phyloP scores from a whole-genome alignment of 1,140 invertebrate species.

The Oreohelix idahoensis region DNA sequence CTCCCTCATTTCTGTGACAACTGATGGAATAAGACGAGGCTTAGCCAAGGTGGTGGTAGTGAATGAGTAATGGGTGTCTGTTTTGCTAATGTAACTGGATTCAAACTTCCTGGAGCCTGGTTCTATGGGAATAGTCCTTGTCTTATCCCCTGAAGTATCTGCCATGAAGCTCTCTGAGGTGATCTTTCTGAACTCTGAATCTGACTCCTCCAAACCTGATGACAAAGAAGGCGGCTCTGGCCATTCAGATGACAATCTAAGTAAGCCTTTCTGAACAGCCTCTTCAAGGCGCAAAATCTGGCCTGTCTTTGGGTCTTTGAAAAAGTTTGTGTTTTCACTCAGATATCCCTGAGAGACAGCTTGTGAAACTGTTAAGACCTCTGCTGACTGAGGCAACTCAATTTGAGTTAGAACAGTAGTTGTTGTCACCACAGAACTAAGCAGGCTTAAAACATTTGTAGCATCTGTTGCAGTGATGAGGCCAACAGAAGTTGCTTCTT shows the following conservation, averaged over 20 bases:
- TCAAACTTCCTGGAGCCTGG: conserved; percentile 51
- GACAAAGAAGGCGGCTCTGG: conserved; percentile 83
- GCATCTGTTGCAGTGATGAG: conserved; percentile 65
- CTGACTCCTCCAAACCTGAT: conserved; percentile 61
- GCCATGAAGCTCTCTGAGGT: conserved; percentile 44
- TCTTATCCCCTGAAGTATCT: conserved; percentile 42
- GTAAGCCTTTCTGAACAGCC: conserved; percentile 84
- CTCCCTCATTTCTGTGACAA: conserved; percentile 63
- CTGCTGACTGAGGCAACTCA: conserved; percentile 49
- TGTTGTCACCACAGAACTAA: conserved; percentile 66
- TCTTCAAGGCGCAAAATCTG: conserved; percentile 84
- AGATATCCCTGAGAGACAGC: conserved; percentile 85
- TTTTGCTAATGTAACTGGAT: conserved; percentile 60
- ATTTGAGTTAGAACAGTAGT: conserved; percentile 66
- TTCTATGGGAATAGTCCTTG: conserved; percentile 44
- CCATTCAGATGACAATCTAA: conserved; percentile 85
- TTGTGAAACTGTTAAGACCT: conserved; percentile 82
- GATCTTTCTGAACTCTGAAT: conserved; percentile 23
- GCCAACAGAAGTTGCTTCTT: conserved; percentile 64
- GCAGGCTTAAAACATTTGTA: conserved; percentile 58
- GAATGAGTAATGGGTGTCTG: conserved; percentile 63
- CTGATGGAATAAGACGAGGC: conserved; percentile 58
- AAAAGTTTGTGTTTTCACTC: conserved; percentile 83
- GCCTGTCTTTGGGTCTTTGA: conserved; percentile 85
- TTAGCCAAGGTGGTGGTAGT: conserved; percentile 63